Evolutionary conservation across 92 coral and sea anemone genomes (phyloP).

Genomic region (Plumapathes pennacea): DNA sequence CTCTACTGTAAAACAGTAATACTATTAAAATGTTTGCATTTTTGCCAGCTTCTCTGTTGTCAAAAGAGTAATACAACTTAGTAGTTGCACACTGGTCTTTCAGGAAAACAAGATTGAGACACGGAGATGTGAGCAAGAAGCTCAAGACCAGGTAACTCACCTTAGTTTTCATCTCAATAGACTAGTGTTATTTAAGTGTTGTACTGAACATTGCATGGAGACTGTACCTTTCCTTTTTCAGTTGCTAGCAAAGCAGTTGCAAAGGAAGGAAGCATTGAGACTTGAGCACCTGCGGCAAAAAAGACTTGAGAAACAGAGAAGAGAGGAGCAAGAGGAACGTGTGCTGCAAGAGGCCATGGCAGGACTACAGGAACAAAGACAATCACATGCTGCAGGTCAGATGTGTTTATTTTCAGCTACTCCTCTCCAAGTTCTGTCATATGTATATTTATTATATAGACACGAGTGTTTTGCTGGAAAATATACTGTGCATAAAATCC

Average conservation of each 20-base stretch:
- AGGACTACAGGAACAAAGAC: constrained; percentile 13
- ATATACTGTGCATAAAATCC: too few species aligned
- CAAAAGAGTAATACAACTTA: too few species aligned
- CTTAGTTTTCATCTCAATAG: too few species aligned
- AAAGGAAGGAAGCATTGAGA: constrained; percentile 66
- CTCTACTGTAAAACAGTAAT: too few species aligned
- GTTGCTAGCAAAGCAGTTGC: constrained; percentile 74
- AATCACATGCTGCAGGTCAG: too few species aligned
- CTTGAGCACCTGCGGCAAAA: constrained; percentile 72
- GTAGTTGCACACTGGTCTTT: not conserved
- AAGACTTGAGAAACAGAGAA: constrained; percentile 54
- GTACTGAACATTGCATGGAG: not conserved
- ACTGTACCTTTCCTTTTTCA: constrained; percentile 1
- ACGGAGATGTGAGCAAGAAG: not conserved
- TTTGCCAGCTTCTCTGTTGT: too few species aligned
- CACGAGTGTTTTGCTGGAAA: too few species aligned
- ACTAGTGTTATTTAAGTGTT: not conserved
- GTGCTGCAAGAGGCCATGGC: constrained; percentile 39
- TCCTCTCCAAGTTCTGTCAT: too few species aligned
- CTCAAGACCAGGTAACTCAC: not conserved
- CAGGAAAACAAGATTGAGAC: not conserved
- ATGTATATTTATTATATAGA: too few species aligned
- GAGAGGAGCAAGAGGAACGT: constrained; percentile 57
- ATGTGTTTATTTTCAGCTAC: too few species aligned
- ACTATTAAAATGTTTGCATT: too few species aligned